These are phyloP conservation scores for Allophyes oxyacanthae DNA, from an alignment of 2,888 invertebrate species.

Conservation along the genomic window DNA sequence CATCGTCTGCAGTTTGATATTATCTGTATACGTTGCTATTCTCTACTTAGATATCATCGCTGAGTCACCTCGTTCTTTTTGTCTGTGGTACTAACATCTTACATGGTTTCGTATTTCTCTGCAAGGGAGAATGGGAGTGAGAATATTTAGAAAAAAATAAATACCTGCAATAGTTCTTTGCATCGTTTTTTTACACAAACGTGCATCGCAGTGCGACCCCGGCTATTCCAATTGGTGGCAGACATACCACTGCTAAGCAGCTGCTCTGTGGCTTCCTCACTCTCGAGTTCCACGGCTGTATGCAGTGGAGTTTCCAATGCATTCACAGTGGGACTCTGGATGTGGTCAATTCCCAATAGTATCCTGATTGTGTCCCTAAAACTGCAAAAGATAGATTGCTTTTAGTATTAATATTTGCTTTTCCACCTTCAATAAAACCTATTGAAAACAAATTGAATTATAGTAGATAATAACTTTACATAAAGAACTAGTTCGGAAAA, in stretches of 20 bases:
- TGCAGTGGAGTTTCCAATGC: slow-evolving; percentile 40
- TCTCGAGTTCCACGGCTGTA: slow-evolving; percentile 57
- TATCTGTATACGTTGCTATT: no score
- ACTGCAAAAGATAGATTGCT: slow-evolving; percentile 18
- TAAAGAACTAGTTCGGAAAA: no score
- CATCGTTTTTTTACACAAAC: slow-evolving; percentile 54
- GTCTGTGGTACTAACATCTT: no score
- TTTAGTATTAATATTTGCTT: no score
- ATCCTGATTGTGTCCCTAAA: slow-evolving; percentile 38
- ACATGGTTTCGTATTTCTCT: no score
- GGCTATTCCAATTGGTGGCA: slow-evolving; percentile 28
- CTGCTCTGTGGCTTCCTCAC: slow-evolving; percentile 35
- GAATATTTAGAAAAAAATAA: neutral
- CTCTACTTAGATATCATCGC: no score
- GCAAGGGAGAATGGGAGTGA: neutral
- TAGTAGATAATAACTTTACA: no score
- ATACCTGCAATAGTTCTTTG: slow-evolving; percentile 55
- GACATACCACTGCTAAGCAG: slow-evolving; percentile 48
- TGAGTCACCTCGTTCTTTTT: no score
- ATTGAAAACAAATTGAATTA: no score
- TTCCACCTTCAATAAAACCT: no score
- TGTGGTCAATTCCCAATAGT: slow-evolving; percentile 27
- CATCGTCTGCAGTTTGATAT: no score
- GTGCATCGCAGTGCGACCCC: slow-evolving; percentile 57
- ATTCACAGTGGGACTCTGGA: slow-evolving; percentile 4